These are phyloP conservation scores for Callionymus lyra DNA, from an alignment of 2,113 vertebrate species.

Conservation along the genomic window DNA sequence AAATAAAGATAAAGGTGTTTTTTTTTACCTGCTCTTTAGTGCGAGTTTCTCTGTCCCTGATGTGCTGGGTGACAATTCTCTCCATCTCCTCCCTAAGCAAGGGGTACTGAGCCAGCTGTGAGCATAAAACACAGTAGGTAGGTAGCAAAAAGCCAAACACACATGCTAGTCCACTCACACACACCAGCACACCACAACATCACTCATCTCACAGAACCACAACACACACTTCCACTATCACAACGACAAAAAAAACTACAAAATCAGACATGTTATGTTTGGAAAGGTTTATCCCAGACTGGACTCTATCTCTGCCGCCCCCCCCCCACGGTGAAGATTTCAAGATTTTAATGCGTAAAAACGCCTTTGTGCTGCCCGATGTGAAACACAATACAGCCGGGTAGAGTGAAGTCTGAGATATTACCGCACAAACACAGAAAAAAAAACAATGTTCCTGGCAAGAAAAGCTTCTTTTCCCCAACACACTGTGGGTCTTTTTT, in stretches of 20 bases:
- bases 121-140: slow-evolving; percentile 49
- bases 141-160: slow-evolving; percentile 23
- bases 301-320: slow-evolving; percentile 16
- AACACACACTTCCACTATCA: slow-evolving; percentile 30
- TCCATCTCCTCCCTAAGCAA: slow-evolving; percentile 96
- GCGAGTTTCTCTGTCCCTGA: slow-evolving; percentile 88
- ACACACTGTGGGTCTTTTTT: slow-evolving; percentile 51
- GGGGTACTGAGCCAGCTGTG: slow-evolving; percentile 93
- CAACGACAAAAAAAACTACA: slow-evolving; percentile 30
- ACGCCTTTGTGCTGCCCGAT: slow-evolving; percentile 7
- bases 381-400: slow-evolving; percentile 25
- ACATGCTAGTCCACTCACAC: neutral
- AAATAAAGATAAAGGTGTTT: too few relatives aligned
- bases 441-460: slow-evolving; percentile 53
- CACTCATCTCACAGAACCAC: slow-evolving; percentile 30
- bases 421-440: slow-evolving; percentile 38
- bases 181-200: slow-evolving; percentile 5
- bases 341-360: slow-evolving; percentile 12
- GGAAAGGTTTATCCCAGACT: slow-evolving; percentile 34
- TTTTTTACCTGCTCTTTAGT: slow-evolving; percentile 84
- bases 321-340: slow-evolving; percentile 1
- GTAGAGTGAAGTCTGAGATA: slow-evolving; percentile 50
- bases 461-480: slow-evolving; percentile 39
- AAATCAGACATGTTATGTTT: slow-evolving; percentile 20
- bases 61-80: slow-evolving; percentile 92